Evolutionary conservation across 2,888 invertebrate species (phyloP).

Genomic region (Drosophila trichaetosa): DNA sequence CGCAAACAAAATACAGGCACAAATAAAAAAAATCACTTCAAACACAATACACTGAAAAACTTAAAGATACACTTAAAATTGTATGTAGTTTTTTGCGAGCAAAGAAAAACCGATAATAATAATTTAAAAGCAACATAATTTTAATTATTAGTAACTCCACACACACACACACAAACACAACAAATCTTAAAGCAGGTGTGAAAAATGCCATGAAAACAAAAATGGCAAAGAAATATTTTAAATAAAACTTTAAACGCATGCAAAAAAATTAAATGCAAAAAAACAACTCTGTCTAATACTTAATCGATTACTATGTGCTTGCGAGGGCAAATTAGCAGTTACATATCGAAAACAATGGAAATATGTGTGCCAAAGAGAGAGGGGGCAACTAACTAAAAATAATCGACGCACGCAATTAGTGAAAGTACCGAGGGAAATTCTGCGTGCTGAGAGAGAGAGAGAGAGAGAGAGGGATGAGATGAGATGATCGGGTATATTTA

Average conservation of each 20-base stretch:
- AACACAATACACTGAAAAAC: conserved; percentile 38
- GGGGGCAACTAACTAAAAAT: conserved; percentile 63
- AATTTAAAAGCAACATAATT: conserved; percentile 67
- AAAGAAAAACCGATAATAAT: conserved; percentile 69
- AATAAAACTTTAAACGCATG: conserved; percentile 78
- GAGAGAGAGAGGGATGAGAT: conserved; percentile 13
- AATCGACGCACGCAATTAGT: conserved; percentile 66
- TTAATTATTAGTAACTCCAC: conserved; percentile 55
- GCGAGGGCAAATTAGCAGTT: conserved; percentile 6
- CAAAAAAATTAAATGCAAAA: conserved; percentile 42
- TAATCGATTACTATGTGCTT: conserved; percentile 6
- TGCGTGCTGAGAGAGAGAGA: not conserved
- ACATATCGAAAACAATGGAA: conserved; percentile 13
- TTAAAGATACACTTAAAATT: conserved; percentile 42
- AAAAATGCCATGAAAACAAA: conserved; percentile 32
- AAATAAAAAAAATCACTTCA: conserved; percentile 40
- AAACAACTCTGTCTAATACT: conserved; percentile 3
- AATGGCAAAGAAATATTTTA: conserved; percentile 73
- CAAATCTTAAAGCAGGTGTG: conserved; percentile 38
- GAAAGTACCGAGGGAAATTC: conserved; percentile 50
- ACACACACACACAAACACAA: conserved; percentile 27
- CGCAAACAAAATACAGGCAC: conserved; percentile 25
- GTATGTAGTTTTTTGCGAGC: conserved; percentile 45
- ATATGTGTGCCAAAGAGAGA: conserved; percentile 23
- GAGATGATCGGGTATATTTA: conserved; percentile 45